A percentile compares a stretch with the other conserved stretches of the same genome.
These are phyloP conservation scores for Rhineura floridana DNA, from an alignment of 2,113 vertebrate species.

Conservation along the genomic window DNA sequence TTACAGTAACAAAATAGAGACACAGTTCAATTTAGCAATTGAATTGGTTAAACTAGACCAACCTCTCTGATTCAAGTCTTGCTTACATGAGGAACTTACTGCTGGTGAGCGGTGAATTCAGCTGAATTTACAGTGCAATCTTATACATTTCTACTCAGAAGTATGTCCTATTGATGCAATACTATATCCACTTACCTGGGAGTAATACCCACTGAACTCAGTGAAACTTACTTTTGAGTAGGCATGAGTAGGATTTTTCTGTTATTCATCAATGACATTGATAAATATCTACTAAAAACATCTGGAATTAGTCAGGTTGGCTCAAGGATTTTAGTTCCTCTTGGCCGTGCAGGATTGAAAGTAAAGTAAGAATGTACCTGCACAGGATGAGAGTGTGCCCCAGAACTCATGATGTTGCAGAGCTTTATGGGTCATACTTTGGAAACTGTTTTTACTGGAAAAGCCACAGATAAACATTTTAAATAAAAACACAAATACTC, in stretches of 20 bases:
- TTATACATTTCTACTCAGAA: neutral
- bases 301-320: neutral
- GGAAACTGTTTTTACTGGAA: neutral
- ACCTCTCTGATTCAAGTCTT: neutral
- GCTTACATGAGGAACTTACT: neutral
- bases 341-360: neutral
- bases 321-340: neutral
- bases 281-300: neutral
- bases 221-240: neutral
- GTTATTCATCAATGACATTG: neutral
- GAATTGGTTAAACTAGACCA: neutral
- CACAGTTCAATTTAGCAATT: too few relatives aligned
- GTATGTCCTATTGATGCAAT: neutral
- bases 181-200: neutral
- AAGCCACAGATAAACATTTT: neutral
- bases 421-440: neutral
- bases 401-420: neutral
- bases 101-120: neutral
- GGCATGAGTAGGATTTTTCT: neutral
- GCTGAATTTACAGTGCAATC: neutral
- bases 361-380: neutral
- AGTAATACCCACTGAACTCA: neutral
- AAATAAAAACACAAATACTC: constrained; percentile 3
- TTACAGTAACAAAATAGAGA: too few relatives aligned
- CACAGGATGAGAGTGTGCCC: too few relatives aligned